Percentiles rank a stretch among this genome's conserved stretches.
These are phyloP conservation scores for Umimayanthus kanabou DNA, from an alignment of 92 coral and sea anemone species.

Conservation along the genomic window DNA sequence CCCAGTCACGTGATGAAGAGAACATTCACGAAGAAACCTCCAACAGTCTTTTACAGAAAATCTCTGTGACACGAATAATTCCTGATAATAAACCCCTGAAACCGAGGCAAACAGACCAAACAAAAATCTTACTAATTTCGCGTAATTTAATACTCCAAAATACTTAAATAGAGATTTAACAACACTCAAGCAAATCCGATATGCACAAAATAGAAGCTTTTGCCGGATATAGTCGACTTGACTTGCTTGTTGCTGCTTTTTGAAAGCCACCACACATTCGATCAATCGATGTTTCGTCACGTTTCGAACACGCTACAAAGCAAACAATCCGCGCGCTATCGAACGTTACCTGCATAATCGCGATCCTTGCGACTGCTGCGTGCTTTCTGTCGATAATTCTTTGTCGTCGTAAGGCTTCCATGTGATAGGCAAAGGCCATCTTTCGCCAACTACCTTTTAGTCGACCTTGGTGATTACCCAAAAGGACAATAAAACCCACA, in stretches of 20 bases:
- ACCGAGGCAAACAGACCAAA: too few species aligned
- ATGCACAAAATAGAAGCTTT: background rate
- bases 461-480: background rate
- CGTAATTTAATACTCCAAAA: background rate
- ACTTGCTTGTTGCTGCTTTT: too few species aligned
- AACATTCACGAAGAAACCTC: too few species aligned
- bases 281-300: too few species aligned
- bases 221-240: background rate
- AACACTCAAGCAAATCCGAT: background rate
- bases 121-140: background rate
- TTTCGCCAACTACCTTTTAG: background rate
- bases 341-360: constrained; percentile 73
- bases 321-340: background rate
- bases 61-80: background rate
- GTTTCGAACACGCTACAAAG: constrained; percentile 9
- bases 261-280: background rate
- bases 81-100: too few species aligned
- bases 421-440: constrained; percentile 96
- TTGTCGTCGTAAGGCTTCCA: constrained; percentile 91
- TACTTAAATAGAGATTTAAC: too few species aligned
- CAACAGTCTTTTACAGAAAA: too few species aligned
- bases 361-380: constrained; percentile 77
- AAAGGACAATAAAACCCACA: background rate
- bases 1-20: too few species aligned
- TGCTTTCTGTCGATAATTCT: constrained; percentile 88